A percentile compares a stretch with the other conserved stretches of the same genome.
These are phyloP conservation scores for Hypothenemus hampei DNA, from an alignment of 1,140 invertebrate species.

Conservation along the genomic window DNA sequence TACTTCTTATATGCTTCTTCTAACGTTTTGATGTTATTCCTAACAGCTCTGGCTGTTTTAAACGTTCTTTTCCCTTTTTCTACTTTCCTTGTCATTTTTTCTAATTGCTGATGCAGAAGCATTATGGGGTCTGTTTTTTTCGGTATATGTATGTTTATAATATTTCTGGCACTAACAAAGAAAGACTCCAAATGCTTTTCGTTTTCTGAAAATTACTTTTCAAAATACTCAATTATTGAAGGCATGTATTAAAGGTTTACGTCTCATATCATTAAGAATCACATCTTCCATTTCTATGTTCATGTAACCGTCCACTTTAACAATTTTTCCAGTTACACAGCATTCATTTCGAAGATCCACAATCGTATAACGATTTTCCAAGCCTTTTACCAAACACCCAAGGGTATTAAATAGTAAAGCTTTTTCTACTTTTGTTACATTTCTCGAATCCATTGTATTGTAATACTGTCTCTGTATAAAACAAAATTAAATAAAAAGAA, in stretches of 20 bases:
- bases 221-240: not conserved
- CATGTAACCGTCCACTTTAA: conserved; percentile 39
- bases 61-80: conserved; percentile 30
- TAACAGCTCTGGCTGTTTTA: conserved; percentile 15
- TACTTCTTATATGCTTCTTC: conserved; percentile 7
- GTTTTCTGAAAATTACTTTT: conserved; percentile 26
- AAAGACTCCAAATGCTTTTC: conserved; percentile 34
- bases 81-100: conserved; percentile 25
- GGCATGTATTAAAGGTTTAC: conserved; percentile 22
- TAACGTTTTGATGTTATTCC: conserved; percentile 10
- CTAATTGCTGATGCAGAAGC: conserved; percentile 28
- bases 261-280: conserved; percentile 34
- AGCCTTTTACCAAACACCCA: conserved; percentile 33
- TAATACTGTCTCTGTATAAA: too few relatives aligned
- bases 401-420: conserved; percentile 35
- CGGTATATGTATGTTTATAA: conserved; percentile 39
- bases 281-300: conserved; percentile 42
- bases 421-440: conserved; percentile 28
- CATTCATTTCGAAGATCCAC: conserved; percentile 41
- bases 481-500: too few relatives aligned
- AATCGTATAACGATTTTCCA: conserved; percentile 36
- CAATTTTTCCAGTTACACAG: conserved; percentile 37
- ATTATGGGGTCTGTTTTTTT: conserved; percentile 26
- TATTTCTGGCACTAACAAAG: conserved; percentile 34
- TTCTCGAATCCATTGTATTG: conserved; percentile 32